Evolutionary conservation across 1,140 invertebrate genomes (phyloP).

Genomic region (Littorina saxatilis): DNA sequence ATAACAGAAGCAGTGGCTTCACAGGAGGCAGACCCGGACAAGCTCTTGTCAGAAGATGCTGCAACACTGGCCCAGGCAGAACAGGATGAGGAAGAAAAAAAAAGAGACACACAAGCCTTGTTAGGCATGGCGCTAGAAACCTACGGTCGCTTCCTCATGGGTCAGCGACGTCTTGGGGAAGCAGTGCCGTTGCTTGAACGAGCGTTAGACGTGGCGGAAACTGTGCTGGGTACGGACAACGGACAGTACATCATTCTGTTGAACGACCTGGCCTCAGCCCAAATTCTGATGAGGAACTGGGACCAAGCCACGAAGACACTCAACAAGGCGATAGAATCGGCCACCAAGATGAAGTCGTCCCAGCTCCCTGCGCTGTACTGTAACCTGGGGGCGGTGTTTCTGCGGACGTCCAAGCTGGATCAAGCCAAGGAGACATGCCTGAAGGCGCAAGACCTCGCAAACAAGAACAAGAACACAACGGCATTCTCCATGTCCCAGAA

Average conservation of each 20-base stretch:
- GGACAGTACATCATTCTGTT: conserved; percentile 85
- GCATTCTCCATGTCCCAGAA: conserved; percentile 69
- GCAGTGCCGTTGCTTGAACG: conserved; percentile 83
- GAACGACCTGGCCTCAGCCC: conserved; percentile 90
- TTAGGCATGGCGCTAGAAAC: conserved; percentile 86
- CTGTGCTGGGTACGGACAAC: conserved; percentile 82
- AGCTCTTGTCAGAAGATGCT: conserved; percentile 62
- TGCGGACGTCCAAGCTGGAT: conserved; percentile 83
- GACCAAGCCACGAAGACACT: conserved; percentile 85
- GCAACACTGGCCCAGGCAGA: too few species aligned
- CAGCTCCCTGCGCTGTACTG: conserved; percentile 84
- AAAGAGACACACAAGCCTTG: conserved; percentile 80
- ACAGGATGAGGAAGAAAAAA: conserved; percentile 64
- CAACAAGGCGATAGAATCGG: conserved; percentile 82
- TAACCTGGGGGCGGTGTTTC: conserved; percentile 88
- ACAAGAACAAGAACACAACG: conserved; percentile 81
- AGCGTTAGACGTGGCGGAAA: conserved; percentile 82
- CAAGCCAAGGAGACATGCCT: conserved; percentile 85
- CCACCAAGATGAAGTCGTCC: conserved; percentile 78
- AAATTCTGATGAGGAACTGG: conserved; percentile 81
- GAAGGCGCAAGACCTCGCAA: conserved; percentile 83
- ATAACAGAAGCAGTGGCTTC: conserved; percentile 71
- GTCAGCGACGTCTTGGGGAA: conserved; percentile 79
- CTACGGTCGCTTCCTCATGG: conserved; percentile 87
- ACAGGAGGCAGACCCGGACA: too few species aligned